These are phyloP conservation scores for Venturia canescens DNA, from an alignment of 1,140 invertebrate species.

Conservation along the genomic window DNA sequence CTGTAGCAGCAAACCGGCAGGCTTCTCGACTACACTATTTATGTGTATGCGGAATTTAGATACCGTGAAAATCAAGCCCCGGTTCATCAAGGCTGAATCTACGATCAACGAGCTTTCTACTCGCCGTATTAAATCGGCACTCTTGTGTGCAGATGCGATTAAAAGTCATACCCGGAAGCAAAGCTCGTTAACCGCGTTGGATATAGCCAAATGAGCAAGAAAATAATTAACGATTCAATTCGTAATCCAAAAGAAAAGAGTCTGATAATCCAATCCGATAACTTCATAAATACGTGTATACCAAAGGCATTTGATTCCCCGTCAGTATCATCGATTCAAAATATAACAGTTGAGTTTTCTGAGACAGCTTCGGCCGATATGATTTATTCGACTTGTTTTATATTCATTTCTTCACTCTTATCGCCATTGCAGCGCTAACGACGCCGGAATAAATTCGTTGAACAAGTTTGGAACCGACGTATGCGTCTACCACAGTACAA, in stretches of 20 bases:
- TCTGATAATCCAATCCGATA: background rate
- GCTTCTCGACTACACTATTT: conserved; percentile 1
- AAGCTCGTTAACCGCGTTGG: background rate
- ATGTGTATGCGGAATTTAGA: background rate
- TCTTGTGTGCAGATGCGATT: background rate
- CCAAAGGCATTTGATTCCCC: too few species aligned
- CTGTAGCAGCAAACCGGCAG: background rate
- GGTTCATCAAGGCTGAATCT: conserved; percentile 19
- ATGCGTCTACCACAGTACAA: too few species aligned
- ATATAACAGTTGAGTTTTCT: too few species aligned
- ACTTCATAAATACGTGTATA: too few species aligned
- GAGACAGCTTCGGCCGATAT: too few species aligned
- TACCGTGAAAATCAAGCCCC: conserved; percentile 8
- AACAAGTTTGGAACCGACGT: too few species aligned
- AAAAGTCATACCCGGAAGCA: background rate
- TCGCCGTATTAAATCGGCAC: conserved; percentile 8
- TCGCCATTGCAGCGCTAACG: too few species aligned
- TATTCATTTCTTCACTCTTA: too few species aligned
- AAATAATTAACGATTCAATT: background rate
- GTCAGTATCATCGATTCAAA: too few species aligned
- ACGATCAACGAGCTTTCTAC: conserved; percentile 19
- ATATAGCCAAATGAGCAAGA: background rate
- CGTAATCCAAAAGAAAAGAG: background rate
- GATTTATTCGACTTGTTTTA: too few species aligned
- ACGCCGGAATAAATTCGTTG: too few species aligned